Conservation (phyloP, 2,113 vertebrate genomes). For the Carassius gibelio region DNA sequence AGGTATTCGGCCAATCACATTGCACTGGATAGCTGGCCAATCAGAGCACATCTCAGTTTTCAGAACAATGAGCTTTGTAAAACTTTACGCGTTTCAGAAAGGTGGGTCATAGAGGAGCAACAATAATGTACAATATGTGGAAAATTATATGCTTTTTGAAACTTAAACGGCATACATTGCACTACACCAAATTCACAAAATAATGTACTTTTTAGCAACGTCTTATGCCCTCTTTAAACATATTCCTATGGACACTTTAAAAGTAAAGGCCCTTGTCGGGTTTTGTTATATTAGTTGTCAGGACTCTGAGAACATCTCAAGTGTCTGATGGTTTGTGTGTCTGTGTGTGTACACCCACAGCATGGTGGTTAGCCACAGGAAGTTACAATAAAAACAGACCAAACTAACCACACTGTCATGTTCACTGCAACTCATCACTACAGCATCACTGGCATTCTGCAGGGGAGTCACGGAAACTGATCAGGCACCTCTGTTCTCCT, state of each 20-base stretch:
- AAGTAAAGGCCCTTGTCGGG: neutral
- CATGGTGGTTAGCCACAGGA: slow-evolving; percentile 63
- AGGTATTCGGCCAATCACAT: too few species aligned
- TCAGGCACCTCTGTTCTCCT: slow-evolving; percentile 66
- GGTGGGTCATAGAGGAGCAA: too few species aligned
- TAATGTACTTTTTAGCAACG: too few species aligned
- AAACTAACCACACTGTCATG: slow-evolving; percentile 63
- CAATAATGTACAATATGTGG: too few species aligned
- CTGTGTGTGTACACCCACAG: slow-evolving; percentile 24
- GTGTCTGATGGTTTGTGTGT: slow-evolving; percentile 39
- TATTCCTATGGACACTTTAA: neutral
- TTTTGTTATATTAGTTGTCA: neutral
- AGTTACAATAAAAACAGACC: slow-evolving; percentile 71
- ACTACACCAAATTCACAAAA: too few species aligned
- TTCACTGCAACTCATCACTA: slow-evolving; percentile 62
- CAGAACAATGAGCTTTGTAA: too few species aligned
- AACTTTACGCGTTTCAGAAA: too few species aligned
- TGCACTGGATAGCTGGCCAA: too few species aligned
- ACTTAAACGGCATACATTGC: too few species aligned
- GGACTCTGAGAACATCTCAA: slow-evolving; percentile 5
- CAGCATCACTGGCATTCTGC: slow-evolving; percentile 46
- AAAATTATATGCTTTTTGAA: too few species aligned
- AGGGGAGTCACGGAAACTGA: slow-evolving; percentile 70
- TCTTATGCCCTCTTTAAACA: neutral
- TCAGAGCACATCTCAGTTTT: too few species aligned